Conservation (phyloP, 2,113 vertebrate genomes). For the Dromiciops gliroides region DNA sequence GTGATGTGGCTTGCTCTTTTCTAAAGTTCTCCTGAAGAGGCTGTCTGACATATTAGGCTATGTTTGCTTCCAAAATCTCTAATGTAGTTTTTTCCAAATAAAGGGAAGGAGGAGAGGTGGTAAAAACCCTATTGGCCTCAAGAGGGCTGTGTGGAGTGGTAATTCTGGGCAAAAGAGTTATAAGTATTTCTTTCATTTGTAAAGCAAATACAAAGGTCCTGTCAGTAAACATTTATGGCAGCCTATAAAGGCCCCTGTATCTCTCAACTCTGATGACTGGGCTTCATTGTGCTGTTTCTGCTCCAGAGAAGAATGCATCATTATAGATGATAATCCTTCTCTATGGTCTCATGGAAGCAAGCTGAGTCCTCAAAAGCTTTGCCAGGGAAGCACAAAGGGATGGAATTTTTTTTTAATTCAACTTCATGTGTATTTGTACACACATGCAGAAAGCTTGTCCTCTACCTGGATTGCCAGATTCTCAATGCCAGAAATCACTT, state of each 20-base stretch:
- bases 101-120: neutral
- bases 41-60: neutral
- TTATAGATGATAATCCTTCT: neutral
- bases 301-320: neutral
- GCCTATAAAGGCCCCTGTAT: neutral
- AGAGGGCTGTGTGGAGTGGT: neutral
- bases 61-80: neutral
- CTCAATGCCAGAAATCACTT: neutral
- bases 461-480: neutral
- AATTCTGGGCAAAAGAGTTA: neutral
- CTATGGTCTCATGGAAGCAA: neutral
- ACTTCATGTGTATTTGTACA: neutral
- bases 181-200: constrained; percentile 2
- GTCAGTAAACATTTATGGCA: neutral
- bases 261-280: neutral
- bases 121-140: constrained; percentile 4
- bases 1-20: neutral
- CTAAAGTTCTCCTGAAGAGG: neutral
- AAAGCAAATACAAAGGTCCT: neutral
- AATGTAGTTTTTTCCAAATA: neutral
- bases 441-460: neutral
- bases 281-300: neutral
- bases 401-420: neutral
- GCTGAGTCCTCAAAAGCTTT: neutral
- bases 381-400: neutral